phyloP scores from a whole-genome alignment of 2,797 vertebrate species.

The Lutjanus campechanus region DNA sequence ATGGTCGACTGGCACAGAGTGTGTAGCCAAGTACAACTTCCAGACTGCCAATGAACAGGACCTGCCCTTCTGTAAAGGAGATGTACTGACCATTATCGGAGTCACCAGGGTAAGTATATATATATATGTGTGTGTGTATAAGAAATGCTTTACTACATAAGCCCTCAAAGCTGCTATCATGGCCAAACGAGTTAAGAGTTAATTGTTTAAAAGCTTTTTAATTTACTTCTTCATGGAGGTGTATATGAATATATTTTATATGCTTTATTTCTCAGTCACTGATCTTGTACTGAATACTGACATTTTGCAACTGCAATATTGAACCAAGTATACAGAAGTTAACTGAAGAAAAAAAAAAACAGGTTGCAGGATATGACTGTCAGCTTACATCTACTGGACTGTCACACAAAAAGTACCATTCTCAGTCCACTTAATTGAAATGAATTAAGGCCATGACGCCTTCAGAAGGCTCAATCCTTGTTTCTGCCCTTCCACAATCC shows the following conservation, averaged over 20 bases:
- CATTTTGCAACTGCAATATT: background rate
- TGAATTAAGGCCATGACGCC: background rate
- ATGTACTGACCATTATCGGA: conserved; percentile 94
- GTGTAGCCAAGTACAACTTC: conserved; percentile 99
- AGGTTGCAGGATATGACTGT: background rate
- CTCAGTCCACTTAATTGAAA: background rate
- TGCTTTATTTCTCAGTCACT: background rate
- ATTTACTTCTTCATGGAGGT: background rate
- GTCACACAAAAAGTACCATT: background rate
- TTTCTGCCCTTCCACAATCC: background rate
- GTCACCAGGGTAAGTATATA: conserved; percentile 92
- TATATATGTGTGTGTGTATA: background rate
- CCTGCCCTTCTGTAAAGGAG: conserved; percentile 97
- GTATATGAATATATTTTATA: background rate
- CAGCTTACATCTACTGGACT: background rate
- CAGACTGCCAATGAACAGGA: conserved; percentile 95
- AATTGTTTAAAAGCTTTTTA: background rate
- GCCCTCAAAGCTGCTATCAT: background rate
- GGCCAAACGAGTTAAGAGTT: background rate
- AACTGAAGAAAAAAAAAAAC: background rate
- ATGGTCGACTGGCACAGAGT: conserved; percentile 96
- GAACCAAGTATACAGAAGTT: too few species aligned
- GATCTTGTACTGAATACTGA: background rate
- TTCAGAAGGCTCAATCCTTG: background rate
- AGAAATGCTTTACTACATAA: background rate